Evolutionary conservation across 2,797 vertebrate genomes (phyloP).

Genomic region (Eleutherodactylus coqui): DNA sequence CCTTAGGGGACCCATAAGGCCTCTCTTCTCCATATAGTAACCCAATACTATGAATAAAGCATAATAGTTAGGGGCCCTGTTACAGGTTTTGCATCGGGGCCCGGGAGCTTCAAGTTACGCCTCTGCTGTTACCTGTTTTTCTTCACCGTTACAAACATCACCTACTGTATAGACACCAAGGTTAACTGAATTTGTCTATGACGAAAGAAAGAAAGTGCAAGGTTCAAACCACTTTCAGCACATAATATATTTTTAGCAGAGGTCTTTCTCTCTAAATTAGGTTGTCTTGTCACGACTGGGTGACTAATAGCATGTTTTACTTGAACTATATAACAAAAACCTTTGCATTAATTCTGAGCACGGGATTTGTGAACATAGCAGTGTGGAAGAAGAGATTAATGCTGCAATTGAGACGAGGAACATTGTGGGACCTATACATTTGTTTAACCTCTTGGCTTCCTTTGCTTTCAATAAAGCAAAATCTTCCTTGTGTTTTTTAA

Average conservation of each 20-base stretch:
- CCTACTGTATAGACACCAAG: not conserved
- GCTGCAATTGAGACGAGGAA: conserved; percentile 2
- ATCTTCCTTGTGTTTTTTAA: not conserved
- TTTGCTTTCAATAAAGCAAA: not conserved
- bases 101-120: too few relatives aligned
- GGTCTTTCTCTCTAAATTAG: conserved; percentile 35
- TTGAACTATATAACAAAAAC: conserved; percentile 22
- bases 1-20: too few relatives aligned
- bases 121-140: not conserved
- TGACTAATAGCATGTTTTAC: conserved; percentile 20
- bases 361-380: not conserved
- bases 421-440: conserved; percentile 22
- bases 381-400: conserved; percentile 29
- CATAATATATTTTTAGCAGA: conserved; percentile 8
- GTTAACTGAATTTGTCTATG: conserved; percentile 30
- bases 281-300: conserved; percentile 15
- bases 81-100: too few relatives aligned
- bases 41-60: too few relatives aligned
- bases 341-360: conserved; percentile 38
- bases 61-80: too few relatives aligned
- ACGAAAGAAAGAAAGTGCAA: conserved; percentile 26
- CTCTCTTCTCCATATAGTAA: too few relatives aligned
- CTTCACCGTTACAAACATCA: not conserved
- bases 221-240: conserved; percentile 30
- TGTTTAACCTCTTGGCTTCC: conserved; percentile 1